Evolutionary conservation across 2,888 invertebrate species (phyloP).

Genomic region (Metellina segmentata): DNA sequence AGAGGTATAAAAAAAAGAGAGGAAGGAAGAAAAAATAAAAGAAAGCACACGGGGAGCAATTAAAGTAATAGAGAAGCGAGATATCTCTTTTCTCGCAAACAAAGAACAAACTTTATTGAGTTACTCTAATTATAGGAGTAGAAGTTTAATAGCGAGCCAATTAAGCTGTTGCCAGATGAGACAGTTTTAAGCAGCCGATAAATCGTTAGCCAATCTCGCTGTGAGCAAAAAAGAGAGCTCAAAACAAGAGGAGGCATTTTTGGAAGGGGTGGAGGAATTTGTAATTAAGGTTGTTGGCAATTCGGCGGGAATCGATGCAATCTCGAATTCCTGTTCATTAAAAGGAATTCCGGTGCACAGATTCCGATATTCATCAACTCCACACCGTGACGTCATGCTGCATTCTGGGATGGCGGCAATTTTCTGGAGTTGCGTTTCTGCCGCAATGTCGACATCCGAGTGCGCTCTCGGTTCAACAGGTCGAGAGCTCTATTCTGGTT

Average conservation of each 20-base stretch:
- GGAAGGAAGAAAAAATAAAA: neutral
- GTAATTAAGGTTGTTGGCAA: conserved; percentile 30
- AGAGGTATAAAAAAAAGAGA: neutral
- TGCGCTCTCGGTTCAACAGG: too few relatives aligned
- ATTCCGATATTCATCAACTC: conserved; percentile 31
- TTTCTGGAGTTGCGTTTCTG: too few relatives aligned
- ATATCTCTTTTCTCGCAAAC: neutral
- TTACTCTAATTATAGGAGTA: conserved; percentile 25
- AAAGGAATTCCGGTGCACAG: neutral
- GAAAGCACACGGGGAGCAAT: neutral
- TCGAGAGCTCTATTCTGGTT: too few relatives aligned
- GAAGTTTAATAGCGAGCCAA: conserved; percentile 36
- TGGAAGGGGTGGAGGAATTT: conserved; percentile 9
- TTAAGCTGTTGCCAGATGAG: conserved; percentile 6
- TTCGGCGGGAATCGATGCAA: neutral
- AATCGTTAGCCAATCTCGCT: conserved; percentile 10
- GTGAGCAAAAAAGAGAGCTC: neutral
- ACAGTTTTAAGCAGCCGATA: conserved; percentile 20
- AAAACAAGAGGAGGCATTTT: conserved; percentile 16
- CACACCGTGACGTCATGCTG: neutral
- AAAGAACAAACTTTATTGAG: conserved; percentile 23
- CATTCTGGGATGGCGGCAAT: neutral
- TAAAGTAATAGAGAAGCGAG: neutral
- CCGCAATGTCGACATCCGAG: too few relatives aligned
- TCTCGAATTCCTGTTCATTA: neutral